Evolutionary conservation across 2,113 vertebrate genomes (phyloP).

Genomic region (Marcusenius ussheri): DNA sequence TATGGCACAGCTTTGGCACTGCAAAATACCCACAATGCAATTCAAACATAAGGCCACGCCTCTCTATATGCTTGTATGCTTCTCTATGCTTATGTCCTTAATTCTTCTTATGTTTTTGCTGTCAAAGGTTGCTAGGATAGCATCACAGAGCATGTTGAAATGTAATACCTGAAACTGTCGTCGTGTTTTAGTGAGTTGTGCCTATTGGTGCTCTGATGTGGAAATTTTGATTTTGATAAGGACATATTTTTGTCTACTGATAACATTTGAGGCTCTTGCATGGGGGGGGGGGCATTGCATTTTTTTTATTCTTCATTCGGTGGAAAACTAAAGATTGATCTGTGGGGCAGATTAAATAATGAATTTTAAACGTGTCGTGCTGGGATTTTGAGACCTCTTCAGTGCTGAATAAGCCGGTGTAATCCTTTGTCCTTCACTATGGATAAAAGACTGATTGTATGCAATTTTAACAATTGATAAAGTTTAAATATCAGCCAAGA

Average conservation of each 20-base stretch:
- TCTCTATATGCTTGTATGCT: no score
- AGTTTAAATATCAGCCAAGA: neutral
- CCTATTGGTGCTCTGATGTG: neutral
- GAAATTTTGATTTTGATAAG: neutral
- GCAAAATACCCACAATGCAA: neutral
- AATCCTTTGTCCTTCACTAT: neutral
- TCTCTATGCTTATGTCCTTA: no score
- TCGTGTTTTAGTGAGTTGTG: neutral
- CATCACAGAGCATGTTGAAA: neutral
- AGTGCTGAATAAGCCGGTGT: neutral
- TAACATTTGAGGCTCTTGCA: neutral
- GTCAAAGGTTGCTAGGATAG: neutral
- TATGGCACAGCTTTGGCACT: neutral
- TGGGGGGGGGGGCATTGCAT: neutral
- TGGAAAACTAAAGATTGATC: neutral
- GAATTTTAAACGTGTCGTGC: neutral
- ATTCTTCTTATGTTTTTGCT: neutral
- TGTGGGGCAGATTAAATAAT: neutral
- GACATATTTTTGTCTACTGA: neutral
- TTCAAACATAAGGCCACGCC: no score
- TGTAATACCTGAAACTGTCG: neutral
- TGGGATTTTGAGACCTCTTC: neutral
- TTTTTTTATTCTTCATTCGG: neutral
- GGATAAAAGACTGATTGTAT: neutral
- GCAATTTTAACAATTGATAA: neutral